Conservation (phyloP, 2,113 vertebrate species). For the Silurus glanis region DNA sequence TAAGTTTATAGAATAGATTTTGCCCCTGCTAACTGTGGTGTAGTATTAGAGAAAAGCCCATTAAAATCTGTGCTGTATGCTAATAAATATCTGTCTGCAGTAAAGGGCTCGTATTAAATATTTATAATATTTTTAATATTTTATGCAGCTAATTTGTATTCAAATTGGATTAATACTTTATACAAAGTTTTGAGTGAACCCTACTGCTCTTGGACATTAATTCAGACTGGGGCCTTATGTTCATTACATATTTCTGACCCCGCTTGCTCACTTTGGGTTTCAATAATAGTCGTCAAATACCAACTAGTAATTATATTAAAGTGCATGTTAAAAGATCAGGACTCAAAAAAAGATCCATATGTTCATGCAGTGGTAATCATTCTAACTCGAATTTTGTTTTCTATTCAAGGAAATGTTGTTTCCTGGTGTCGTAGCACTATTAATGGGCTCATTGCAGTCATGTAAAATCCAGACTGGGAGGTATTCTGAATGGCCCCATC, state of each 20-base stretch:
- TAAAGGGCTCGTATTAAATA: conserved; percentile 77
- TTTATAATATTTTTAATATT: conserved; percentile 73
- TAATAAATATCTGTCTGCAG: conserved; percentile 68
- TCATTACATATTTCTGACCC: conserved; percentile 19
- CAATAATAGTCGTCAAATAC: neutral
- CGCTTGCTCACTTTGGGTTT: neutral
- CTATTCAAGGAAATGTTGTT: neutral
- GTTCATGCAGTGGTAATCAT: neutral
- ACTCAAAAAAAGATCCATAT: neutral
- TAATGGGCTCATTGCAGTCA: neutral
- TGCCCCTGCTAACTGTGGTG: conserved; percentile 55
- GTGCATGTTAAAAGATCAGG: neutral
- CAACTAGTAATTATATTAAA: conserved; percentile 1
- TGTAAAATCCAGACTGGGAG: neutral
- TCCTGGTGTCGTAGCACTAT: neutral
- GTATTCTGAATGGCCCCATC: neutral
- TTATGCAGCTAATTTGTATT: conserved; percentile 75
- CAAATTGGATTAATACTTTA: conserved; percentile 79
- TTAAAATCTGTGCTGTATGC: conserved; percentile 65
- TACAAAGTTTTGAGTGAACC: conserved; percentile 71
- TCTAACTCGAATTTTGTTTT: neutral
- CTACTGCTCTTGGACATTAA: conserved; percentile 64
- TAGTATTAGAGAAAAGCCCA: conserved; percentile 50
- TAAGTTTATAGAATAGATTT: conserved; percentile 46
- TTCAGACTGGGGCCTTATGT: conserved; percentile 57